Evolutionary conservation across 2,113 vertebrate species (phyloP), one percentile per base, ranked within the genome.

Genomic region (Poeciliopsis turrubarensis): DNA sequence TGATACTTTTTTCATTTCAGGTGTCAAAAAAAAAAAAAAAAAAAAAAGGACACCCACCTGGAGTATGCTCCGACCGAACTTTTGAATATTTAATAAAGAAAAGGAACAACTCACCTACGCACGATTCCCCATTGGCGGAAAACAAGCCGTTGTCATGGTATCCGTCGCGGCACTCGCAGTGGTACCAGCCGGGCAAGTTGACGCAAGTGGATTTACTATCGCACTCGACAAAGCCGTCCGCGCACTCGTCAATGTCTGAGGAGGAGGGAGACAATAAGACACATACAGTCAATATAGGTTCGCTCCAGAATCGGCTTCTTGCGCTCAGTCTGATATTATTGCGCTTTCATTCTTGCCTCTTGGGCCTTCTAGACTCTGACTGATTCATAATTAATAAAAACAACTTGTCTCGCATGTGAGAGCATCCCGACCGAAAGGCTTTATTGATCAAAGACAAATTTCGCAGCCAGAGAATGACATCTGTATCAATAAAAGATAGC

Each of bases 131-230:
- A 44, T 93, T 95, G 75, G 96, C 92, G 26, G 96, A 96, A 92
- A 98, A 98, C 94, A 98, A 95, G 75, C 97, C 98, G 90, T 98
- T 99, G 94, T 99, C 98, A 85, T 98, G 98, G 95, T 98, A 99
- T 85, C 98, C 98, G 0, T 98, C 97, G 29, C 97, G 96, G 87
- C 98, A 99, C 75, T 99, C 97, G 0, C 98, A 99, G 93, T 99
- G 98, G 93, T 98, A 99, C 98, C 98, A 99, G 12, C 98, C 98
- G 25, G 98, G 98, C 89, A 99, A 94, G 94, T 99, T 99, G 85
- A 99, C 95, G 92, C 98, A 99, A 92, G 93, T 96, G 80, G 98
- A 97, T 82, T 95, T 97, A 87, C 95, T 96, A 93, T 99, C 96
- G 2, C 98, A 99, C 87, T 98, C 96, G 80, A 99, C 96, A 88